Evolutionary conservation across 2,797 vertebrate species (phyloP).

Genomic region (Melopsittacus undulatus): DNA sequence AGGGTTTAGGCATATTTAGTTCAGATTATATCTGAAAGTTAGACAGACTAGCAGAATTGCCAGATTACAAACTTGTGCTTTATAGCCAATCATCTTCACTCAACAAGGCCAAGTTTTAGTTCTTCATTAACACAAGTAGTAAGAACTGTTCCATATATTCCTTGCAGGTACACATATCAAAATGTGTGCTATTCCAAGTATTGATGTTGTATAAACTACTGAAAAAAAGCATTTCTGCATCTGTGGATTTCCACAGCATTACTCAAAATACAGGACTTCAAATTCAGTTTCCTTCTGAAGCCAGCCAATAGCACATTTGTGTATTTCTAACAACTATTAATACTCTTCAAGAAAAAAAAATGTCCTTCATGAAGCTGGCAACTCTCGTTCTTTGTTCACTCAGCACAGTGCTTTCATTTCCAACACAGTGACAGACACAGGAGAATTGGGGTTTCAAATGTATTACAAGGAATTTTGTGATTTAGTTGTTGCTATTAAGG

Average conservation of each 20-base stretch:
- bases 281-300: neutral
- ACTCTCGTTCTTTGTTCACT: neutral
- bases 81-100: neutral
- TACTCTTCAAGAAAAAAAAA: neutral
- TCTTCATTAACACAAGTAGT: neutral
- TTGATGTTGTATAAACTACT: neutral
- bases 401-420: neutral
- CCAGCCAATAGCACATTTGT: neutral
- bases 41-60: neutral
- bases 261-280: neutral
- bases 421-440: neutral
- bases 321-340: neutral
- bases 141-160: neutral
- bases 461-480: neutral
- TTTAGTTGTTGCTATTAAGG: neutral
- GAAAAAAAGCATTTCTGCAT: neutral
- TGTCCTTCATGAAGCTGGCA: neutral
- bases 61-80: neutral
- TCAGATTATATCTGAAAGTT: neutral
- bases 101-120: neutral
- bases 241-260: neutral
- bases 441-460: conserved; percentile 11
- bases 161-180: neutral
- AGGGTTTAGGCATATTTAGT: neutral
- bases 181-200: neutral